Base-by-base conservation (phyloP, 2,113 vertebrate genomes). In the Hippocampus comes region DNA sequence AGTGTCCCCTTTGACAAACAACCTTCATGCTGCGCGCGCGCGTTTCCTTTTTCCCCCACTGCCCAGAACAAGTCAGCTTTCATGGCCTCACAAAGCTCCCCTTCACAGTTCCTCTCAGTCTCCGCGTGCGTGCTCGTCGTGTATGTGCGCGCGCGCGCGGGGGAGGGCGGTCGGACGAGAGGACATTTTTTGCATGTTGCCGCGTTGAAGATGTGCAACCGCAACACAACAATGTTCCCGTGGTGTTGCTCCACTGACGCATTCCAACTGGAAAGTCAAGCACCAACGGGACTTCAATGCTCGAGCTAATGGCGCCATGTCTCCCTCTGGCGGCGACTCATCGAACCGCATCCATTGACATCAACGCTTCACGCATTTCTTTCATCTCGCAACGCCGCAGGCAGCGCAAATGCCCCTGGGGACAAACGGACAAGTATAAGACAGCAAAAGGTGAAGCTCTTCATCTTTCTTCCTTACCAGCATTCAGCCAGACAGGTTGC, bases 351-450 rank as follows among this genome's bases (percentile, higher is more conserved):
- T 4, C 21, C n/a, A 23, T n/a, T 23, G 2, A 6, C 34, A 38
- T 6, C 34, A 38, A 38, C 34, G 34, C 34, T 38, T 38, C 34
- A 38, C 34, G 34, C 34, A 38, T 38, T 38, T 38, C 34, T 38
- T 38, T 38, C 34, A 38, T 38, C 34, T 6, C 34, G 5, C 34
- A 38, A 38, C 89, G 84, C 87, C 80, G 74, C 82, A 83, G 79
- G 81, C 84, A 82, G 74, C 74, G 80, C 68, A 48, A 82, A 86
- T 72, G 78, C 80, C 88, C 85, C 81, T 66, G 72, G 88, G 90
- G 87, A 91, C 76, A 72, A 85, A 78, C 77, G 78, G 86, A 89
- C 86, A 89, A 86, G 87, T 83, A 85, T 83, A 85, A 82, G 88
- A 84, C 81, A 75, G 79, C 61, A 73, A 87, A 82, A 89, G 83